Evolutionary conservation across 2,888 invertebrate species (phyloP).

Genomic region (Julus scandinavius): DNA sequence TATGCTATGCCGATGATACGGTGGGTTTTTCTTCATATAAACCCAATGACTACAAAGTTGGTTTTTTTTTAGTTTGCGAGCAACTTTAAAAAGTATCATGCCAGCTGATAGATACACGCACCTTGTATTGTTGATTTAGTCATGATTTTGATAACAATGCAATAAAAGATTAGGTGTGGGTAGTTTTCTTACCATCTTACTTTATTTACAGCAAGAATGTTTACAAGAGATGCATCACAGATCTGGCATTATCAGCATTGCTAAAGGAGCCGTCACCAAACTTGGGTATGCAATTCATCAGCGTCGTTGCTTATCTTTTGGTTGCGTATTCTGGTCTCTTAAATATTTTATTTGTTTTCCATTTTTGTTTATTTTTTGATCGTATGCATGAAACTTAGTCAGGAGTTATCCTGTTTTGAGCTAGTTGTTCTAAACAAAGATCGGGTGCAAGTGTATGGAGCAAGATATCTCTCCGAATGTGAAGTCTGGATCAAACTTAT

Average conservation of each 20-base stretch:
- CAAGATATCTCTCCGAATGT: slow-evolving; percentile 52
- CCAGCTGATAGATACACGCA: no score
- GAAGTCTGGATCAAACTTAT: slow-evolving; percentile 57
- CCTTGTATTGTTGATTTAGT: no score
- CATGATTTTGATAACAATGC: background rate
- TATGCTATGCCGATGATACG: slow-evolving; percentile 75
- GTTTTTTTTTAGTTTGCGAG: background rate
- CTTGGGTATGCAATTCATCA: background rate
- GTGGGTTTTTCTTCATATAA: slow-evolving; percentile 10
- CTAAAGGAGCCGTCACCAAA: slow-evolving; percentile 52
- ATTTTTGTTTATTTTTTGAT: slow-evolving; percentile 46
- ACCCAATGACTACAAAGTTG: background rate
- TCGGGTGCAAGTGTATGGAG: slow-evolving; percentile 55
- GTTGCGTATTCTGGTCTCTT: background rate
- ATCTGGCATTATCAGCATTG: slow-evolving; percentile 55
- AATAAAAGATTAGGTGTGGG: background rate
- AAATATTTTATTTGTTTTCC: background rate
- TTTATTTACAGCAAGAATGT: slow-evolving; percentile 40
- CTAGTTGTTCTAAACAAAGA: slow-evolving; percentile 53
- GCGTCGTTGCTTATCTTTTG: background rate
- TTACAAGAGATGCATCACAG: slow-evolving; percentile 54
- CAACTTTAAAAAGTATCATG: no score
- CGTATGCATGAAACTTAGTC: background rate
- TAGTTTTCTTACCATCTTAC: background rate
- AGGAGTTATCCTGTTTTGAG: slow-evolving; percentile 57